Evolutionary conservation across 2,888 invertebrate genomes (phyloP).

Genomic region (Dryocosmus kuriphilus): DNA sequence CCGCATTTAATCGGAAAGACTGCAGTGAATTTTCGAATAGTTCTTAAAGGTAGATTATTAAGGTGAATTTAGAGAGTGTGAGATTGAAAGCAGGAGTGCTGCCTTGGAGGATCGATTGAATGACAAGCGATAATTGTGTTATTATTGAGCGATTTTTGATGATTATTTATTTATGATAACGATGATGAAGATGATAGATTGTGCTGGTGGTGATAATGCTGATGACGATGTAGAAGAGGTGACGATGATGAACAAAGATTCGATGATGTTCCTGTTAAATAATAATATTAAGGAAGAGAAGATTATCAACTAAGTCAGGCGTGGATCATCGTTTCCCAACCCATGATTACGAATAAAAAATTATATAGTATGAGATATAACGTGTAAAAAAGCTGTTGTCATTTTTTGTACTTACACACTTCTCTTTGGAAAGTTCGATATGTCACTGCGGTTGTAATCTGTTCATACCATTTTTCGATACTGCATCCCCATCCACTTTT

Average conservation of each 20-base stretch:
- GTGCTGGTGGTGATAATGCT: conserved; percentile 51
- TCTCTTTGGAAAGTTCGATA: conserved; percentile 62
- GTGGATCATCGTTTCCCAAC: conserved; percentile 52
- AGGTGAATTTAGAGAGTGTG: conserved; percentile 10
- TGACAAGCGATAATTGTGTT: conserved; percentile 68
- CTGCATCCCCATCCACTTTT: conserved; percentile 29
- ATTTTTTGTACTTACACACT: conserved; percentile 72
- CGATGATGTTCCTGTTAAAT: conserved; percentile 77
- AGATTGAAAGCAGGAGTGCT: conserved; percentile 17
- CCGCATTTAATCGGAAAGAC: conserved; percentile 36
- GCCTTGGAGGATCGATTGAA: conserved; percentile 39
- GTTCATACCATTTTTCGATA: conserved; percentile 27
- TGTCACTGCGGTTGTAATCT: conserved; percentile 51
- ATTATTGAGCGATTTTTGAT: conserved; percentile 70
- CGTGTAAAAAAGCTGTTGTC: conserved; percentile 70
- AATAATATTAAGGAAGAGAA: conserved; percentile 72
- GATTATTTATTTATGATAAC: conserved; percentile 73
- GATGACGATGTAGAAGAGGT: conserved; percentile 62
- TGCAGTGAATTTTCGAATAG: conserved; percentile 35
- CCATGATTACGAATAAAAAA: conserved; percentile 56
- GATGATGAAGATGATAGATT: conserved; percentile 58
- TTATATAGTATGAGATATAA: conserved; percentile 53
- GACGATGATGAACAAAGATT: conserved; percentile 74
- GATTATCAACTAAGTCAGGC: conserved; percentile 73
- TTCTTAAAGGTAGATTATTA: conserved; percentile 14